Evolutionary conservation across 2,888 invertebrate genomes (phyloP).

Genomic region (Villa cingulata): DNA sequence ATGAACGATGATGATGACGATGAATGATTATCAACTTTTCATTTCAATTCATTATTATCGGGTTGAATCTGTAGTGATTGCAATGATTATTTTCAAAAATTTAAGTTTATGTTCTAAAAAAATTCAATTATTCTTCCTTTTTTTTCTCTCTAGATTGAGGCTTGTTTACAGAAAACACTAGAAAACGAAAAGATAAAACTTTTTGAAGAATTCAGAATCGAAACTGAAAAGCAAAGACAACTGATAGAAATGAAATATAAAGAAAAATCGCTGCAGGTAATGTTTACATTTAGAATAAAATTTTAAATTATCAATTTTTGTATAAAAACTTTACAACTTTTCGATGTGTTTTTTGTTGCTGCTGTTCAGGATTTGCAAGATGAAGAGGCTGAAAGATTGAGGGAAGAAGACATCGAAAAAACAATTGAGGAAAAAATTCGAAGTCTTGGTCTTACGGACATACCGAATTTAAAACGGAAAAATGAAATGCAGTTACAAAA

Average conservation of each 20-base stretch:
- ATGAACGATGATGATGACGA: no score
- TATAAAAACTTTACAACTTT: no score
- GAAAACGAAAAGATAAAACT: constrained; percentile 25
- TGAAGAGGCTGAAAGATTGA: no score
- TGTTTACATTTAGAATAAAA: background rate
- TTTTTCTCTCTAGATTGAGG: constrained; percentile 20
- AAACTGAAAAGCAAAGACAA: constrained; percentile 26
- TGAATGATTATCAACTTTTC: no score
- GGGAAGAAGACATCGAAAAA: no score
- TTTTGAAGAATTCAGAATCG: constrained; percentile 22
- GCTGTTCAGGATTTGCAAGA: background rate
- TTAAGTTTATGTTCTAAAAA: background rate
- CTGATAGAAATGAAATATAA: constrained; percentile 25
- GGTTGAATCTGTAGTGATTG: no score
- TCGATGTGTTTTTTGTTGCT: background rate
- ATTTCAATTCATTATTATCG: no score
- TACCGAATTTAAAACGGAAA: no score
- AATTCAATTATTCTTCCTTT: background rate
- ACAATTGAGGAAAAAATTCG: no score
- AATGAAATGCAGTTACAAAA: background rate
- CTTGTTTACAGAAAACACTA: constrained; percentile 25
- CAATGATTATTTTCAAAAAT: no score
- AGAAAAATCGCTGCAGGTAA: constrained; percentile 26
- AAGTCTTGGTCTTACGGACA: no score
- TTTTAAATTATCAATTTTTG: background rate